Percentiles rank a stretch among this genome's conserved stretches.
phyloP scores from a whole-genome alignment of 2,113 vertebrate genomes.

The Paraplagusia blochii region DNA sequence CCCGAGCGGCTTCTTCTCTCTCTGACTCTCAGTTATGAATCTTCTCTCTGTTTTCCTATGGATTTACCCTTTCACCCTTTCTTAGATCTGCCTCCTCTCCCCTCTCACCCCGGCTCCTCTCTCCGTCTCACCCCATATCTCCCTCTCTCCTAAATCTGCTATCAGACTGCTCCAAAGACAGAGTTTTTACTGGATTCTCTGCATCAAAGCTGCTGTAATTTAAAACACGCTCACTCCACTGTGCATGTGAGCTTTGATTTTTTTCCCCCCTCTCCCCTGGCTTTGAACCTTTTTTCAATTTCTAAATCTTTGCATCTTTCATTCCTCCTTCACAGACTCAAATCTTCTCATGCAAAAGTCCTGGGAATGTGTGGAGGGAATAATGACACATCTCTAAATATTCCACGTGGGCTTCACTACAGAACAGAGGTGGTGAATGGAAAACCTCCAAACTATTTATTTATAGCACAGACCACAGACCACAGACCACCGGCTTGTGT shows the following conservation, averaged over 20 bases:
- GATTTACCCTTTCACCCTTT: conserved; percentile 12
- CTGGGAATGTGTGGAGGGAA: conserved; percentile 11
- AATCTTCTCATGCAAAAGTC: conserved; percentile 21
- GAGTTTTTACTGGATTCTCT: conserved; percentile 45
- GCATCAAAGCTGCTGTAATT: conserved; percentile 64
- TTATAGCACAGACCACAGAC: conserved; percentile 8
- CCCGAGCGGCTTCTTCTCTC: conserved; percentile 11
- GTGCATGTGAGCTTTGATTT: conserved; percentile 29
- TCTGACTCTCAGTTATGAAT: conserved; percentile 4
- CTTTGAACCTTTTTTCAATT: conserved; percentile 6
- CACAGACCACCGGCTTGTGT: conserved; percentile 11
- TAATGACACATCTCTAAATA: conserved; percentile 32
- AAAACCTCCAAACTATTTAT: conserved; percentile 12
- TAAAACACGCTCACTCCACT: conserved; percentile 62
- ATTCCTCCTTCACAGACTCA: conserved; percentile 17
- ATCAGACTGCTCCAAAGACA: conserved; percentile 38
- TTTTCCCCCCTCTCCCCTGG: not conserved
- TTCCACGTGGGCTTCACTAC: conserved; percentile 15
- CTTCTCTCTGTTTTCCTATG: conserved; percentile 3
- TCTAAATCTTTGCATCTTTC: conserved; percentile 53
- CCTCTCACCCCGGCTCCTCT: conserved; percentile 2
- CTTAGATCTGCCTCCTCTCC: conserved; percentile 3
- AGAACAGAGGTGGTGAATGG: conserved; percentile 13
- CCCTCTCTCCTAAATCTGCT: conserved; percentile 20
- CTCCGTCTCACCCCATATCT: not conserved